Conservation (phyloP, 2,113 vertebrate species). For the Pampusana beccarii region DNA sequence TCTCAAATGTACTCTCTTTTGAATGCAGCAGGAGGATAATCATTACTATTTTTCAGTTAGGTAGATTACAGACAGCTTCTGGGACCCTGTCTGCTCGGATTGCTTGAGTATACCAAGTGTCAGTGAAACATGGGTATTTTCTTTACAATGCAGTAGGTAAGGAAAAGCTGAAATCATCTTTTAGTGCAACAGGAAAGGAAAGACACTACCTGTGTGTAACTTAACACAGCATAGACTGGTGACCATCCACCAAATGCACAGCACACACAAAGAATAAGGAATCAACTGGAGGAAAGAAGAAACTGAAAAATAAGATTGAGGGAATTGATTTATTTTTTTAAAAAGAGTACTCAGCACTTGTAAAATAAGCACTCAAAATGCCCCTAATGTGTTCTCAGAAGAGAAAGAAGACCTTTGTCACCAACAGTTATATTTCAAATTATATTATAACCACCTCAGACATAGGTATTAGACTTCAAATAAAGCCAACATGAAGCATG, state of each 20-base stretch:
- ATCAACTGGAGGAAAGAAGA: background rate
- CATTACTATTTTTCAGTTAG: background rate
- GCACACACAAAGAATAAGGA: background rate
- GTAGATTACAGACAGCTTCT: background rate
- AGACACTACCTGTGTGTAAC: background rate
- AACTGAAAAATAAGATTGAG: background rate
- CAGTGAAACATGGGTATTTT: background rate
- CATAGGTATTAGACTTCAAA: background rate
- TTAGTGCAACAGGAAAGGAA: background rate
- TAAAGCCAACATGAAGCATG: background rate
- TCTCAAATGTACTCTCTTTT: background rate
- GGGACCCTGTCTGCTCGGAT: background rate
- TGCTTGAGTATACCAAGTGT: background rate
- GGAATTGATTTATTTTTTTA: conserved; percentile 1
- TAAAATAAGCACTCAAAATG: conserved; percentile 1
- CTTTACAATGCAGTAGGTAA: background rate
- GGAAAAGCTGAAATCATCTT: background rate
- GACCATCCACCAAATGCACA: background rate
- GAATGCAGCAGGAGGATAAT: background rate
- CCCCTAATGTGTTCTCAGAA: background rate
- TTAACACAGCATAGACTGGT: background rate
- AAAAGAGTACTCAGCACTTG: background rate
- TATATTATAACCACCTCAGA: conserved; percentile 28
- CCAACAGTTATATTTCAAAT: background rate
- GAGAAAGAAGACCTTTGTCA: background rate